A percentile compares a stretch with the other conserved stretches of the same genome.
These are phyloP conservation scores for Scarus forsteni DNA, from an alignment of 2,797 vertebrate species.

Conservation along the genomic window DNA sequence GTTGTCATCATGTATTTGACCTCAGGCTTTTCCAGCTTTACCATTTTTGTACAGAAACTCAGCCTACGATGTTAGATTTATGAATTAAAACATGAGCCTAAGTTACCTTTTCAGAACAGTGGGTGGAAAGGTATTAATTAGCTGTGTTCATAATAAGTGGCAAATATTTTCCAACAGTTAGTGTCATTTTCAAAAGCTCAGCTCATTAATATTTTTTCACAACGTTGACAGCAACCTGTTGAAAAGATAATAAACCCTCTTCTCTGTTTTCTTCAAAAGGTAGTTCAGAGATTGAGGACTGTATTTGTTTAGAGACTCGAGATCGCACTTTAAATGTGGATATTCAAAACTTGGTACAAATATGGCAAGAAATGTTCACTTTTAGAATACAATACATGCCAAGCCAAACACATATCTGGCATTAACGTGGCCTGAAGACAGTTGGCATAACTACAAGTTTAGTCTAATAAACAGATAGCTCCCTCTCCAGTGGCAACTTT, in stretches of 20 bases:
- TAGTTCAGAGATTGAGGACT: too few species aligned
- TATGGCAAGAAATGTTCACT: too few species aligned
- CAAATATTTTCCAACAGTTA: background rate
- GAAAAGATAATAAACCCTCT: background rate
- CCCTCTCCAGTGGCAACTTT: too few species aligned
- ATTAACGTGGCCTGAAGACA: too few species aligned
- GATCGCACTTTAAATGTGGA: too few species aligned
- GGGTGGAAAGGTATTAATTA: background rate
- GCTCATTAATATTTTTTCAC: background rate
- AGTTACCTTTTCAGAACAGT: background rate
- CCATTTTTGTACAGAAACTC: slow-evolving; percentile 1
- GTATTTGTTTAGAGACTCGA: too few species aligned
- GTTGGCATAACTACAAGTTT: too few species aligned
- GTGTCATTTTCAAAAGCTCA: background rate
- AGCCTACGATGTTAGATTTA: background rate
- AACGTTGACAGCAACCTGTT: background rate
- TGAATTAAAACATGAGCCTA: background rate
- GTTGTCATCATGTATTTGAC: slow-evolving; percentile 31
- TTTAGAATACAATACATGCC: too few species aligned
- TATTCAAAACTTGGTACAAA: too few species aligned
- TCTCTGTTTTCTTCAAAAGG: background rate
- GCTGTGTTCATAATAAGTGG: too few species aligned
- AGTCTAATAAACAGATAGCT: too few species aligned
- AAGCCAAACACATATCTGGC: too few species aligned
- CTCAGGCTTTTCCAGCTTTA: background rate